These are phyloP conservation scores for Chlorops oryzae DNA, from an alignment of 1,140 invertebrate species.

Conservation along the genomic window DNA sequence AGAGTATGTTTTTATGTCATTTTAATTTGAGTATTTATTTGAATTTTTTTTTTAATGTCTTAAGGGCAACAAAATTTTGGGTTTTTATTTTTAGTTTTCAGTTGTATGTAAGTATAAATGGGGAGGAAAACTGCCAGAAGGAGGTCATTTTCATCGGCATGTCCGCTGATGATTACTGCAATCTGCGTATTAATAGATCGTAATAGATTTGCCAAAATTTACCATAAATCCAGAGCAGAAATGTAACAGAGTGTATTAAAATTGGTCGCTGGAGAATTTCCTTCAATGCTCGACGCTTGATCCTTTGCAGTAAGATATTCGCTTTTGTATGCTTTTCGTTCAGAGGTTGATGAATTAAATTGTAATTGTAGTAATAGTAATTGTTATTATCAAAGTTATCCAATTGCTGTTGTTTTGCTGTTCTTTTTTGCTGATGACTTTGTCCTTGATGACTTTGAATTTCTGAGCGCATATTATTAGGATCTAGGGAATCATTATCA, in stretches of 20 bases:
- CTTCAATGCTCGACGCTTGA: constrained; percentile 32
- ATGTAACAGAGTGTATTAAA: constrained; percentile 34
- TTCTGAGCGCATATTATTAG: constrained; percentile 21
- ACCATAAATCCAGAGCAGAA: constrained; percentile 35
- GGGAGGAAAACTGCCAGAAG: not conserved
- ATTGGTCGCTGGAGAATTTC: constrained; percentile 39
- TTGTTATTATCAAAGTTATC: constrained; percentile 37
- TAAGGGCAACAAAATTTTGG: not conserved
- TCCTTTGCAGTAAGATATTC: constrained; percentile 16
- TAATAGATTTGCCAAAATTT: constrained; percentile 40
- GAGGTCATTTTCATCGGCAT: constrained; percentile 1
- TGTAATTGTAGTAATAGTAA: constrained; percentile 44
- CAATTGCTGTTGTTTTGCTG: not conserved
- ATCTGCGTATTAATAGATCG: constrained; percentile 27
- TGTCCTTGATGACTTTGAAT: constrained; percentile 16
- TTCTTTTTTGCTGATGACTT: not conserved
- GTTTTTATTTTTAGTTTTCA: constrained; percentile 2
- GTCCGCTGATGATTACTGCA: constrained; percentile 24
- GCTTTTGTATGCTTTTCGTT: constrained; percentile 9
- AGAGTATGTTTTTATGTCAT: constrained; percentile 1
- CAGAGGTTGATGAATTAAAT: constrained; percentile 34
- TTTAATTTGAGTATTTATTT: not conserved
- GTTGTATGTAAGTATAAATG: constrained; percentile 4
- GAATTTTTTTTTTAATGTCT: not conserved
- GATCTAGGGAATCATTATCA: constrained; percentile 19